phyloP scores from a whole-genome alignment of 2,888 invertebrate genomes.

The Mythimna albipuncta region DNA sequence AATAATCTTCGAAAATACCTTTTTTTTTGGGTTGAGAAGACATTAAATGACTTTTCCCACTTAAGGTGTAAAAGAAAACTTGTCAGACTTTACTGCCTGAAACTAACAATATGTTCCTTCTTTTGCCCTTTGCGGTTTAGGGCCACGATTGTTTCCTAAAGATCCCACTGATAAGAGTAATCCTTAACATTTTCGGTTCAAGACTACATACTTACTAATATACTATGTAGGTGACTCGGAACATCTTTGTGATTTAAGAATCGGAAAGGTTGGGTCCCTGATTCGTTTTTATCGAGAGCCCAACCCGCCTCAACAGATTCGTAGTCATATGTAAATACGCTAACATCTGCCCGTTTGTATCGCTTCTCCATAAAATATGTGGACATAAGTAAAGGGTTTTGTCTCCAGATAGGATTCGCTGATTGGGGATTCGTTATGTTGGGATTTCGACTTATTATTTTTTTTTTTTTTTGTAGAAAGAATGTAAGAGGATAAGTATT shows the following conservation, averaged over 20 bases:
- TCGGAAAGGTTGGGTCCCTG: conserved; percentile 37
- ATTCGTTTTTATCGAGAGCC: conserved; percentile 59
- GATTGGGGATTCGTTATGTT: conserved; percentile 44
- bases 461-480: conserved; percentile 14
- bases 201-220: background rate
- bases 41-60: too few relatives aligned
- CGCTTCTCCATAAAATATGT: conserved; percentile 59
- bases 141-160: too few relatives aligned
- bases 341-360: conserved; percentile 61
- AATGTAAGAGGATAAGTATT: background rate
- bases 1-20: too few relatives aligned
- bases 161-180: background rate
- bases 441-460: conserved; percentile 19
- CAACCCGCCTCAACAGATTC: conserved; percentile 34
- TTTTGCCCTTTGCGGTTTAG: too few relatives aligned
- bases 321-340: conserved; percentile 62
- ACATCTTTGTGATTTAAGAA: conserved; percentile 45
- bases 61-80: too few relatives aligned
- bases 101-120: too few relatives aligned
- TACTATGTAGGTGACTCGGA: conserved; percentile 13
- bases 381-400: conserved; percentile 40
- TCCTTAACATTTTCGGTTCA: background rate
- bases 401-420: conserved; percentile 47
- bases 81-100: too few relatives aligned
- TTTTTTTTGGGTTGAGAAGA: too few relatives aligned